A percentile compares a stretch with the other conserved stretches of the same genome.
phyloP scores from a whole-genome alignment of 2,888 invertebrate genomes.

The Euclidia mi region DNA sequence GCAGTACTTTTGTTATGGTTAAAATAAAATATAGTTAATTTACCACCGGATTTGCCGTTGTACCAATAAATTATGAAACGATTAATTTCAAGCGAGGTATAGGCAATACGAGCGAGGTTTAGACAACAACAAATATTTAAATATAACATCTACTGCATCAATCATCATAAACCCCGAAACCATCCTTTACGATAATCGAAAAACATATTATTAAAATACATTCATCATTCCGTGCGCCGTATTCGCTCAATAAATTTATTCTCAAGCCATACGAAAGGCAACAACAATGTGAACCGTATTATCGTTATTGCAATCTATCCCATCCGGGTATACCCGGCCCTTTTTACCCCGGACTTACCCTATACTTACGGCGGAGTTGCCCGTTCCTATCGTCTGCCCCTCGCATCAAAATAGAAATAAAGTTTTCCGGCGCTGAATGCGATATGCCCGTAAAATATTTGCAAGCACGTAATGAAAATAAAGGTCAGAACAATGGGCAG shows the following conservation, averaged over 20 bases:
- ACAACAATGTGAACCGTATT: constrained; percentile 37
- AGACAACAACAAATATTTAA: not conserved
- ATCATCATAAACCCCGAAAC: not conserved
- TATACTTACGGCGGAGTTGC: too few species aligned
- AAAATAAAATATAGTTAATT: too few species aligned
- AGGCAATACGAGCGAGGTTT: too few species aligned
- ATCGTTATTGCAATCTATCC: constrained; percentile 37
- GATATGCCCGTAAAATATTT: constrained; percentile 52
- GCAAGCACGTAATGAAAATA: constrained; percentile 28
- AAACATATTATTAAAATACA: constrained; percentile 8
- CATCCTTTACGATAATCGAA: constrained; percentile 1
- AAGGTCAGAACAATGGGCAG: not conserved
- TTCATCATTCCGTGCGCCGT: constrained; percentile 2
- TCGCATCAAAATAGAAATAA: constrained; percentile 40
- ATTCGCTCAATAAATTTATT: constrained; percentile 16
- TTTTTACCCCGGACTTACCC: not conserved
- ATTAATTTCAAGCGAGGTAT: too few species aligned
- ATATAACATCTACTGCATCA: not conserved
- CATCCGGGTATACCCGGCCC: constrained; percentile 22
- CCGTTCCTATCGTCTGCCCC: constrained; percentile 18
- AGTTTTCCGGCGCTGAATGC: constrained; percentile 37
- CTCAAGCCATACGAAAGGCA: constrained; percentile 25
- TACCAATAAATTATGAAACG: too few species aligned
- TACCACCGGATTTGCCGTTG: too few species aligned
- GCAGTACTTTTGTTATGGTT: too few species aligned